Evolutionary conservation across 1,140 invertebrate genomes (phyloP).

Genomic region (Caerostris darwini): DNA sequence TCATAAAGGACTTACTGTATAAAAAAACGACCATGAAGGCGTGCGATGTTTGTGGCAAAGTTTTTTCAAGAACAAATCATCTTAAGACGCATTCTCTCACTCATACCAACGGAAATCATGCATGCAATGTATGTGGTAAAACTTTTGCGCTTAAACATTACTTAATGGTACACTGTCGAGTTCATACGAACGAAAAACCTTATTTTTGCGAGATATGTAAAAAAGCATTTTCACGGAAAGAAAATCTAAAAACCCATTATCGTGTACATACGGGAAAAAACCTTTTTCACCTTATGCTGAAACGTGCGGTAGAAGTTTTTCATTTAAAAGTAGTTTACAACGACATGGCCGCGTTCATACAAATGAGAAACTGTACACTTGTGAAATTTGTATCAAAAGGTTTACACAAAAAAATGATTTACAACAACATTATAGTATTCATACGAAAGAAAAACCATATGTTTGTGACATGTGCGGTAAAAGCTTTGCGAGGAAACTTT

Average conservation of each 20-base stretch:
- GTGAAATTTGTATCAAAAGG: constrained; percentile 83
- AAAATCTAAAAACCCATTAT: constrained; percentile 13
- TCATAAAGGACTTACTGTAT: too few species aligned
- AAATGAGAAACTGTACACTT: constrained; percentile 18
- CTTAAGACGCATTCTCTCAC: not conserved
- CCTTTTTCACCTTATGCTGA: constrained; percentile 2
- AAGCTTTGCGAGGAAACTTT: not conserved
- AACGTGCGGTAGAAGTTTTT: constrained; percentile 12
- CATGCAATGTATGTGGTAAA: not conserved
- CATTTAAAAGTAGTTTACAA: not conserved
- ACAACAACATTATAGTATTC: not conserved
- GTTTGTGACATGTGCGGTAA: not conserved
- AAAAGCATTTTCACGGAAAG: not conserved
- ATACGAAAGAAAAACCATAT: constrained; percentile 27
- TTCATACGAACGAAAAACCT: constrained; percentile 39
- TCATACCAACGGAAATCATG: not conserved
- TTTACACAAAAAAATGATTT: constrained; percentile 26
- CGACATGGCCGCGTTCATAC: constrained; percentile 16
- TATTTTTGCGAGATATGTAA: not conserved
- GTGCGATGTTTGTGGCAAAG: not conserved
- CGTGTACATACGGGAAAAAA: constrained; percentile 50
- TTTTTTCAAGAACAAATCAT: not conserved
- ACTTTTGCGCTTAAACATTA: not conserved
- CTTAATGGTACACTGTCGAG: not conserved
- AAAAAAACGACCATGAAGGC: too few species aligned